Evolutionary conservation across 2,888 invertebrate species (phyloP), one percentile per base, ranked within the genome.

Genomic region (Himalopsyche tibetana): DNA sequence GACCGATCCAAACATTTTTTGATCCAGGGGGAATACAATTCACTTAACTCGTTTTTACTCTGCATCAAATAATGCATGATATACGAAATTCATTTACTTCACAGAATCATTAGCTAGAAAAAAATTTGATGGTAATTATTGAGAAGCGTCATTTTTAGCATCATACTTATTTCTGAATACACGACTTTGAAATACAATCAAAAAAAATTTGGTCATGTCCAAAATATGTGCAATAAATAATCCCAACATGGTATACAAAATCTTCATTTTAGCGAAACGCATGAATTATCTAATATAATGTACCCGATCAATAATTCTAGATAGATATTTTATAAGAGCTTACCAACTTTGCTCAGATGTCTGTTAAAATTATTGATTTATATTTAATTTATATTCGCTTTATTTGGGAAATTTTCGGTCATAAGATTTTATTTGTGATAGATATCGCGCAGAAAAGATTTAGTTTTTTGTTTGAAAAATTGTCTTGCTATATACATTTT

Each of bases 221-320:
- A 63, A 63, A 63, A 63, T 63, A 63, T 63, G 63, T 63, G 63
- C 63, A 28, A 63, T 63, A 63, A 63, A 63, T 63, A 63, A 63
- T 28, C n/a, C 63, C 19, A 63, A 63, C 63, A 19, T 63, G 19
- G 63, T 63, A 63, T 9, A 63, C 63, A n/a, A 63, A 56, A 63
- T 63, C 11, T 63, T 63, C 19, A 63, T 63, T 63, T 63, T 63
- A 28, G 63, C 63, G 19, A 63, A 63, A n/a, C 63, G 28, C 28
- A 9, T 63, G 63, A 63, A 63, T 63, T 63, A 19, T 63, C 63
- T 6, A 28, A 11, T 9, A 63, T 19, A 63, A 63, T 63, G 63
- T 51, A 51, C 51, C 12, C 15, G 51, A 51, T 15, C 51, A 51
- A 51, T 51, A 51, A 5, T 51, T 15, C 4, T 12, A 12, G 15